Evolutionary conservation across 2,888 invertebrate genomes (phyloP), one percentile per base, ranked within the genome.

Genomic region (Allygus modestus): DNA sequence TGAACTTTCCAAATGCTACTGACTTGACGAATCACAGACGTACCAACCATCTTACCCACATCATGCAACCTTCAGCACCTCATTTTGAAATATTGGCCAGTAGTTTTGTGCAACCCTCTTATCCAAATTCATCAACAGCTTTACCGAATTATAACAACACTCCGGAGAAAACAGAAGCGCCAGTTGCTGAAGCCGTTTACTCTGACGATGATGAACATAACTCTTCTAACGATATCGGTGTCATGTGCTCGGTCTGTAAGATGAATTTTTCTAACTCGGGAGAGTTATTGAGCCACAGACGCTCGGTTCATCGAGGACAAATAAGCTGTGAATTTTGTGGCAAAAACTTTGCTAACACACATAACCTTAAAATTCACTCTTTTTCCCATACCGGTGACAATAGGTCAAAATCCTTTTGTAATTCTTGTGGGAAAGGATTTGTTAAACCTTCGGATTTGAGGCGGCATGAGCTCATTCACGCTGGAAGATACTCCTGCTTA

Each of bases 381-480:
- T 77, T 84, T 9, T 84, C 79, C 51, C 87, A 87, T 81, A 85
- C 85, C 12, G 86, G 86, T 5, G 86, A 86, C 77, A 85, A 73
- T 17, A 61, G 83, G 28, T 75, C 83, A 20, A 84, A 86, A 79
- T 86, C 83, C 41, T 86, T 85, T 61, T 87, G 87, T 79, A 82
- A 84, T 26, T 84, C 85, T n/a, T 87, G 87, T 83, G 84, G 86
- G 33, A 86, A 87, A 83, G 86, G 86, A 43, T 87, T 87, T 84
- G 86, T 87, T n/a, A 87, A 87, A 61, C 85, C 86, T 11, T 87
- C 82, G 65, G 86, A 86, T 71, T 85, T 87, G 58, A 86, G 86
- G 20, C 85, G 85, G 71, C 87, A 87, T 84, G 85, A 85, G 61
- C 82, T 85, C 17, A 82, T 84, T 20, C 87, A 87, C 51, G 85